phyloP scores from a whole-genome alignment of 2,113 vertebrate species.

The Cebus imitator region DNA sequence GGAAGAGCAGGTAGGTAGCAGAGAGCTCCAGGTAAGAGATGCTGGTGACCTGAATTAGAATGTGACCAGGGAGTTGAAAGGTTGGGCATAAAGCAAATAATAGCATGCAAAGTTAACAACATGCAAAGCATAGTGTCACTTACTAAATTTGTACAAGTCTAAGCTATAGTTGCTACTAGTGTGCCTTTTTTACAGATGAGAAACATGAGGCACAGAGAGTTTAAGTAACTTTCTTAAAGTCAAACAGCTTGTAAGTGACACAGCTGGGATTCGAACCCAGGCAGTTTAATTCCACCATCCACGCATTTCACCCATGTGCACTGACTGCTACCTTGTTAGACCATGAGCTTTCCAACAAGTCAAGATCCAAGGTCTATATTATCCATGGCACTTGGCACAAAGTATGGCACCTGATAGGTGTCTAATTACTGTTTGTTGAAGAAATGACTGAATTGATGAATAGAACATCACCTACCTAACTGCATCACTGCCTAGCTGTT shows the following conservation, averaged over 20 bases:
- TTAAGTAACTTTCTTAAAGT: neutral
- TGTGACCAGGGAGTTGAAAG: neutral
- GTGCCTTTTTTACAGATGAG: neutral
- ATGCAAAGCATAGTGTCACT: neutral
- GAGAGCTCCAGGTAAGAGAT: neutral
- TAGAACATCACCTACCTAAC: fast-evolving
- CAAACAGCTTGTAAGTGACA: neutral
- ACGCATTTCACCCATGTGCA: neutral
- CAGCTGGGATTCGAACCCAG: neutral
- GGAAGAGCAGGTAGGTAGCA: neutral
- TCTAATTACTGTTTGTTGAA: neutral
- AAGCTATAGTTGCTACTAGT: neutral
- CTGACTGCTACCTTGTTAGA: neutral
- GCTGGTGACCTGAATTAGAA: neutral
- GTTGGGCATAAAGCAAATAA: neutral
- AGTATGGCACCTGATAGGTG: neutral
- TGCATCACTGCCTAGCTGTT: neutral
- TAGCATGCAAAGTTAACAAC: neutral
- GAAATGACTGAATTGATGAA: neutral
- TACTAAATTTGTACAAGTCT: neutral
- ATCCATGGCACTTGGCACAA: neutral
- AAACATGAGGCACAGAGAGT: neutral
- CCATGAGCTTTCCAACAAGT: neutral
- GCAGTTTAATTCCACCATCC: neutral
- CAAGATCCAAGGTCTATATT: neutral